Percentiles rank a stretch among this genome's conserved stretches.
phyloP scores from a whole-genome alignment of 2,113 vertebrate species.

The Prochilodus magdalenae region DNA sequence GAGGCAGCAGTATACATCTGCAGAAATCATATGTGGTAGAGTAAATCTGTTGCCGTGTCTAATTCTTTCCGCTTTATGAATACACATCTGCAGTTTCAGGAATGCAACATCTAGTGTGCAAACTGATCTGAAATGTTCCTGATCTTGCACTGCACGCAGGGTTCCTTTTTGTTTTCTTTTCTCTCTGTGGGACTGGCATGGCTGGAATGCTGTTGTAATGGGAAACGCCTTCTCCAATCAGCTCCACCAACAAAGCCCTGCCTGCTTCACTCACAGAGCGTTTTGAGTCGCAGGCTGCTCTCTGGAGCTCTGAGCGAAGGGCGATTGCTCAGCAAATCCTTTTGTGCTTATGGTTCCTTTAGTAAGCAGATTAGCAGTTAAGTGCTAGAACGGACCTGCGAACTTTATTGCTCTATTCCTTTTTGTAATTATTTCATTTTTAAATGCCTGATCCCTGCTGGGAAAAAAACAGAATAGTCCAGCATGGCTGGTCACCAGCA shows the following conservation, averaged over 20 bases:
- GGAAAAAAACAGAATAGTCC: no score
- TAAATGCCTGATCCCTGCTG: not conserved
- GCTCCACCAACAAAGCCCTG: conserved; percentile 20
- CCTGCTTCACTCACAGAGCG: conserved; percentile 34
- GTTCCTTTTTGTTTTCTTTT: conserved; percentile 35
- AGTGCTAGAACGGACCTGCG: not conserved
- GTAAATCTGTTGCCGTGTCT: not conserved
- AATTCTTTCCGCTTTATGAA: not conserved
- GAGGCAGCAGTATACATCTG: no score
- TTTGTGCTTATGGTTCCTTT: not conserved
- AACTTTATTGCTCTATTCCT: no score
- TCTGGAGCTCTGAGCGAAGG: not conserved
- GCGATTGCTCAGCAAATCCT: not conserved
- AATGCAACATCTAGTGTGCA: not conserved
- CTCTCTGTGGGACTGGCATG: conserved; percentile 57
- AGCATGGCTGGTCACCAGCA: no score
- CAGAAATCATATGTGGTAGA: no score
- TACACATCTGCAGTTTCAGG: not conserved
- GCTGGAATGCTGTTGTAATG: conserved; percentile 74
- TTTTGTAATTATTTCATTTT: not conserved
- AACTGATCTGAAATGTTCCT: not conserved
- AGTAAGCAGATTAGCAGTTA: not conserved
- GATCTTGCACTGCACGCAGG: conserved; percentile 7
- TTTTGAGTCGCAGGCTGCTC: not conserved
- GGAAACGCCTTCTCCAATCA: conserved; percentile 61